These are phyloP conservation scores for Merops nubicus DNA, from an alignment of 2,113 vertebrate species.

Conservation along the genomic window DNA sequence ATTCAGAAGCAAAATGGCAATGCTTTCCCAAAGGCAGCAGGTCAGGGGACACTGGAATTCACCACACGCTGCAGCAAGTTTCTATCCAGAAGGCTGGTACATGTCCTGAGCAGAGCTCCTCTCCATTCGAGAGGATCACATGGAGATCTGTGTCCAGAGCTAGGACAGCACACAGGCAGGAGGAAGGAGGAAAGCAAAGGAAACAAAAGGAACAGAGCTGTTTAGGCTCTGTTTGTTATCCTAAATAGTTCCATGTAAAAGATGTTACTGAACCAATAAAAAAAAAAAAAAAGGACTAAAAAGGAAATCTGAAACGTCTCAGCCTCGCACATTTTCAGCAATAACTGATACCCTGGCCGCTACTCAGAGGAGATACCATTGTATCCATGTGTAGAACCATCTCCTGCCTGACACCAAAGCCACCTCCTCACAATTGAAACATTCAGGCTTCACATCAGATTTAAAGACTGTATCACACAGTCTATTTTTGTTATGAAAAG, in stretches of 20 bases:
- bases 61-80: background rate
- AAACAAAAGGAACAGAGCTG: background rate
- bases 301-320: background rate
- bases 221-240: background rate
- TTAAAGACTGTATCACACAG: background rate
- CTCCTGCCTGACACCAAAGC: background rate
- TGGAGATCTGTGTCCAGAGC: too few relatives aligned
- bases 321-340: background rate
- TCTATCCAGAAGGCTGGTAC: background rate
- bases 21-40: background rate
- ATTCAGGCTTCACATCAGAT: background rate
- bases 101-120: background rate
- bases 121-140: background rate
- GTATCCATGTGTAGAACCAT: background rate
- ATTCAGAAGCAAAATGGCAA: background rate
- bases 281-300: background rate
- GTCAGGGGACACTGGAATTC: background rate
- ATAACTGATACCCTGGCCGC: background rate
- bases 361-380: background rate
- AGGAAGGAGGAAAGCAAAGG: background rate
- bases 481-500: background rate
- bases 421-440: background rate
- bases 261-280: background rate
- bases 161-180: background rate
- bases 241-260: background rate